Conservation (phyloP, 2,113 vertebrate species). For the Uropsilus gracilis region DNA sequence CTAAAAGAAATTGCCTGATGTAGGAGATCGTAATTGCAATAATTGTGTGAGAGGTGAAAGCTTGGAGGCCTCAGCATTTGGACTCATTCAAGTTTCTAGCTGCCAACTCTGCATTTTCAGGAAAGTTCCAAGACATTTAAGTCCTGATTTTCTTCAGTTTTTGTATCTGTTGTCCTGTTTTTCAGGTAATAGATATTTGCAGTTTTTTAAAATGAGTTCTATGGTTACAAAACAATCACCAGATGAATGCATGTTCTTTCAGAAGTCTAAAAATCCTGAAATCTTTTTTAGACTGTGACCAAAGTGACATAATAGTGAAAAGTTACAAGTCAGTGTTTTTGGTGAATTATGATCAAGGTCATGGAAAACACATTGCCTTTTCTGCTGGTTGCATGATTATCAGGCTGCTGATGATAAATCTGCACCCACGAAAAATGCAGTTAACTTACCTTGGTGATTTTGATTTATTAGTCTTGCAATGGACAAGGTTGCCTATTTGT, state of each 20-base stretch:
- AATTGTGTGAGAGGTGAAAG: background rate
- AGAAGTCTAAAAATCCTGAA: constrained; percentile 63
- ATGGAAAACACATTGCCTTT: constrained; percentile 85
- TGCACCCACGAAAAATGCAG: constrained; percentile 83
- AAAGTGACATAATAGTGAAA: constrained; percentile 73
- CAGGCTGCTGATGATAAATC: constrained; percentile 85
- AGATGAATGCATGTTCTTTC: background rate
- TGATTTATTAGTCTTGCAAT: constrained; percentile 87
- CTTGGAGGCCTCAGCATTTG: background rate
- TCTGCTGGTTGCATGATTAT: constrained; percentile 85
- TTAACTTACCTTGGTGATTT: constrained; percentile 87
- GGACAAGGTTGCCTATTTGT: constrained; percentile 87
- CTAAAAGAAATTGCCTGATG: background rate
- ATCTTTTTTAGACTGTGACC: constrained; percentile 60
- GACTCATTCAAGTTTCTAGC: background rate
- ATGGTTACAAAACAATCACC: background rate
- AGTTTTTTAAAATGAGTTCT: constrained; percentile 18
- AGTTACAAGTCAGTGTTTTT: constrained; percentile 77
- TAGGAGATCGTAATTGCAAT: background rate
- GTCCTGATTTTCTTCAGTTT: constrained; percentile 26
- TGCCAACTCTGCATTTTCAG: background rate
- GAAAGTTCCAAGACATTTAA: constrained; percentile 15
- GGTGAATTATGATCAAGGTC: constrained; percentile 88
- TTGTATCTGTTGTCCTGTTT: constrained; percentile 3
- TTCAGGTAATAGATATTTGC: background rate